Conservation (phyloP, 2,888 invertebrate species). For the Parnassius apollo region DNA sequence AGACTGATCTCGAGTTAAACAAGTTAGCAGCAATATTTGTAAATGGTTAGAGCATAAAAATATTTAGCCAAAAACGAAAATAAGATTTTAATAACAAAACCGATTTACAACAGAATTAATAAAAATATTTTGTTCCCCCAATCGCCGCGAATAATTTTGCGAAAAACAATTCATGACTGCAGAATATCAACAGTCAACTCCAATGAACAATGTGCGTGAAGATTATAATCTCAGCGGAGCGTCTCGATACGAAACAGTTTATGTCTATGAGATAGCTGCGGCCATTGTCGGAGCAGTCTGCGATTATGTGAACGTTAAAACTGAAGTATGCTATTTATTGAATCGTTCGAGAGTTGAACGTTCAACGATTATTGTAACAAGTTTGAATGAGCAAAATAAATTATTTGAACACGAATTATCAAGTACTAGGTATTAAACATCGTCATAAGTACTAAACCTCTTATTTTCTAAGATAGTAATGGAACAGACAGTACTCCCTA, state of each 20-base stretch:
- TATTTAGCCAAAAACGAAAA: no score
- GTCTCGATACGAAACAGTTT: slow-evolving; percentile 33
- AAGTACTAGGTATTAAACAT: no score
- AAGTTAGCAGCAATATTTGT: no score
- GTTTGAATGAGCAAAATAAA: no score
- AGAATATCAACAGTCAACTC: slow-evolving; percentile 41
- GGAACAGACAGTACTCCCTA: no score
- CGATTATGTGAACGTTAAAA: slow-evolving; percentile 30
- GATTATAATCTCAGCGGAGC: slow-evolving; percentile 45
- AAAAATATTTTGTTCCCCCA: slow-evolving; percentile 1
- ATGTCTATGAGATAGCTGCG: slow-evolving; percentile 28
- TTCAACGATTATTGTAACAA: neutral
- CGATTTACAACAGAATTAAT: neutral
- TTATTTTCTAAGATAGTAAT: no score
- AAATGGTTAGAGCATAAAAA: no score
- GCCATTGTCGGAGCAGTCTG: slow-evolving; percentile 32
- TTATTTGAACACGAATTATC: no score
- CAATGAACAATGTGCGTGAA: slow-evolving; percentile 50
- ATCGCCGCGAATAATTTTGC: slow-evolving; percentile 10
- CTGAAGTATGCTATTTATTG: slow-evolving; percentile 29
- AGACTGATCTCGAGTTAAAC: no score
- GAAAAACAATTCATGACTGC: slow-evolving; percentile 41
- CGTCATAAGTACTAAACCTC: no score
- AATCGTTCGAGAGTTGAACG: slow-evolving; percentile 22
- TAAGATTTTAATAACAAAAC: no score